Evolutionary conservation across 2,888 invertebrate species (phyloP), one percentile per base, ranked within the genome.

Genomic region (Zaprionus bogoriensis): DNA sequence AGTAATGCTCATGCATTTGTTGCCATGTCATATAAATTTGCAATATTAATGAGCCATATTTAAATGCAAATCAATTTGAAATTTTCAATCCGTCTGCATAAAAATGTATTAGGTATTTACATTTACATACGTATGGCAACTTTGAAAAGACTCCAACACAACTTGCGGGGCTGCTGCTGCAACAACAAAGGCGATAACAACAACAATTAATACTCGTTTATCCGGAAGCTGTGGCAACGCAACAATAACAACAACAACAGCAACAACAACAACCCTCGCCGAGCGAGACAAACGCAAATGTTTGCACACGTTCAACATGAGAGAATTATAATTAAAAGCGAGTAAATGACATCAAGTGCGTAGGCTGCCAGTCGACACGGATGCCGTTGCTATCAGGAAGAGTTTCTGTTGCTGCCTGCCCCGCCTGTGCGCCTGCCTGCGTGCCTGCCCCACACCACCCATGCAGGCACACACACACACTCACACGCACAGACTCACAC

Each of bases 331-430:
- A 68, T 52, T 57, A 32, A 39, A 30, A 25, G 3, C 22, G 17
- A 39, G 4, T 22, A 27, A 50, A 25, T 27, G 41, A 41, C 52
- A 54, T 39, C 36, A 36, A 48, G n/a, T 42, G 25, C 27, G 27
- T 54, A 44, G 44, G 32, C 20, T 23, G 36, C 19, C 10, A 4
- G 22, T 9, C 7, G 6, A 2, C n/a, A 20, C 36, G 41, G 38
- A 39, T 27, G 51, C 28, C 32, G 30, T 54, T 52, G 53, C 58
- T 52, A 54, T 53, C 53, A 70, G 64, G 64, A 71, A 74, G 58
- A 42, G 30, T 30, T 63, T 52, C 2, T 32, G 7, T 28, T 50
- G 32, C 7, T 41, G 50, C 41, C 32, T 19, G 19, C 38, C n/a
- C 32, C 36, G 28, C 17, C 36, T 32, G 14, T 28, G 23, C 14